Evolutionary conservation across 1,140 invertebrate genomes (phyloP).

Genomic region (Frieseomelitta varia): DNA sequence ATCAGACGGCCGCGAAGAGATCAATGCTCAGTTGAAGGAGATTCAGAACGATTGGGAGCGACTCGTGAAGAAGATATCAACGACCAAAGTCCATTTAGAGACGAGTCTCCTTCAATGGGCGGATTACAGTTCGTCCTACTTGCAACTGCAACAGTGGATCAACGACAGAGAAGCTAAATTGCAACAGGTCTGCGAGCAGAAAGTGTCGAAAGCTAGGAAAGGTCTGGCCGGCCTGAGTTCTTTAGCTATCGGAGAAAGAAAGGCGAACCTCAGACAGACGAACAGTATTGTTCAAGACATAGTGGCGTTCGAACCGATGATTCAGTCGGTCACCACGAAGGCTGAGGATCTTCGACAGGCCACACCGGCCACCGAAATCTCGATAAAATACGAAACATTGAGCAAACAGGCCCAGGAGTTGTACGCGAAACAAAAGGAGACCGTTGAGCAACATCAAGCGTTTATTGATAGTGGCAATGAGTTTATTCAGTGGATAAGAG

Average conservation of each 20-base stretch:
- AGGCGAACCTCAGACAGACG: constrained; percentile 93
- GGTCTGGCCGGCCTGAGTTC: constrained; percentile 89
- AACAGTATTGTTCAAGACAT: constrained; percentile 97
- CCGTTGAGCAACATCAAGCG: constrained; percentile 94
- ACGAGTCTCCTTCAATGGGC: constrained; percentile 96
- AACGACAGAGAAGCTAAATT: constrained; percentile 95
- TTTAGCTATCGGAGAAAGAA: constrained; percentile 91
- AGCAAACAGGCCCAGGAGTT: constrained; percentile 94
- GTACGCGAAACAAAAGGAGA: constrained; percentile 95
- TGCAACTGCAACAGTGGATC: constrained; percentile 97
- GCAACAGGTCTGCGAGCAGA: constrained; percentile 95
- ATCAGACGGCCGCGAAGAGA: constrained; percentile 93
- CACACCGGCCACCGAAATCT: constrained; percentile 93
- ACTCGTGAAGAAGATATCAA: constrained; percentile 95
- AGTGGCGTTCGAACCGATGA: constrained; percentile 97
- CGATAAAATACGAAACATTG: constrained; percentile 93
- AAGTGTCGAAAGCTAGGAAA: constrained; percentile 90
- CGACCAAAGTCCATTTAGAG: constrained; percentile 95
- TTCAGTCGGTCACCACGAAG: constrained; percentile 95
- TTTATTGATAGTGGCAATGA: constrained; percentile 95
- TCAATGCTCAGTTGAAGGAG: constrained; percentile 93
- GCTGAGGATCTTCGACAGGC: constrained; percentile 94
- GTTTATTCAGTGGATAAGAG: constrained; percentile 95
- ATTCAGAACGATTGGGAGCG: constrained; percentile 96
- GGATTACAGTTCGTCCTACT: constrained; percentile 96